Percentiles rank a stretch among this genome's conserved stretches.
Conservation (phyloP, 2,888 invertebrate genomes). For the Cyclophora albipunctata region DNA sequence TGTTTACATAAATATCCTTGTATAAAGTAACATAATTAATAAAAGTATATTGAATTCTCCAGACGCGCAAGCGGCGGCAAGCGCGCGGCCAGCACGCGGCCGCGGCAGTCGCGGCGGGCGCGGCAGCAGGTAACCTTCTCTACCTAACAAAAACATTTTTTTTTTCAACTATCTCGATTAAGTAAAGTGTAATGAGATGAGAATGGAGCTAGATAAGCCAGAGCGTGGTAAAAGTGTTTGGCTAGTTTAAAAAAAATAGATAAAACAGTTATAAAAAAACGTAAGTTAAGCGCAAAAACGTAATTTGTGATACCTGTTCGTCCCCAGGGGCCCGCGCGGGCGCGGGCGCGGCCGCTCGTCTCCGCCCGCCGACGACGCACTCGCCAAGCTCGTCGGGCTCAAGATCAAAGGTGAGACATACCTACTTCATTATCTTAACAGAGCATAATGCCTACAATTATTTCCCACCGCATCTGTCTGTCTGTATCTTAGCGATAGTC, state of each 20-base stretch:
- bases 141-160: too few species aligned
- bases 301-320: not conserved
- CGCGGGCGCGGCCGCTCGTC: constrained; percentile 10
- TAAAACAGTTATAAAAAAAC: too few species aligned
- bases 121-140: constrained; percentile 44
- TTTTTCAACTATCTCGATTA: too few species aligned
- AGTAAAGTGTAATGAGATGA: too few species aligned
- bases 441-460: too few species aligned
- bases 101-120: constrained; percentile 69
- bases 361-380: constrained; percentile 43
- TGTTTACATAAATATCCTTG: too few species aligned
- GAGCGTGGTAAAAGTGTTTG: too few species aligned
- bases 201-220: too few species aligned
- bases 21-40: not conserved
- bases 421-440: constrained; percentile 18
- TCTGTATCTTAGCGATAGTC: too few species aligned
- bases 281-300: too few species aligned
- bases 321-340: constrained; percentile 11
- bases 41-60: not conserved
- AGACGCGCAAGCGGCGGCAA: constrained; percentile 26
- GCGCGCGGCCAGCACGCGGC: constrained; percentile 37
- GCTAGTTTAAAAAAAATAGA: too few species aligned
- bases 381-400: constrained; percentile 61
- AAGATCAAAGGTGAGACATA: constrained; percentile 42
- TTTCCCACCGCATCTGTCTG: too few species aligned